These are phyloP conservation scores for Chitala chitala DNA, from an alignment of 2,113 vertebrate species.

Conservation along the genomic window DNA sequence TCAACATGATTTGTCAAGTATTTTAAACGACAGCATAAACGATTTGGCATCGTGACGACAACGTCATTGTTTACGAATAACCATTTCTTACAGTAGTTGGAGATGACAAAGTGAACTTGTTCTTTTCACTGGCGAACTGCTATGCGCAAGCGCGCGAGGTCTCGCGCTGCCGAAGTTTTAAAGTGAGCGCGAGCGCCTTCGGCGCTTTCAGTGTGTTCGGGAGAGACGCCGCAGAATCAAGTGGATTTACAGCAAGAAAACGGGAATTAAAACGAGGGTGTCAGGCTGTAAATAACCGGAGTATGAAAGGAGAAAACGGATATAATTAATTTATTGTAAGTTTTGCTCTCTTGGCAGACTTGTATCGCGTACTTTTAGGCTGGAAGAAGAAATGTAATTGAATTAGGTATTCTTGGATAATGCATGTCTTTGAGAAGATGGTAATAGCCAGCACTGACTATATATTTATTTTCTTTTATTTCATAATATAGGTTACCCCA, in stretches of 20 bases:
- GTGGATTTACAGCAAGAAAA: background rate
- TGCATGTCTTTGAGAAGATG: background rate
- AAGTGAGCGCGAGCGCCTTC: background rate
- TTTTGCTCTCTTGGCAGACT: background rate
- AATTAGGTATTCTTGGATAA: background rate
- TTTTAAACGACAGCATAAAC: too few species aligned
- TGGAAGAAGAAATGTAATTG: background rate
- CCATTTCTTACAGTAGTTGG: background rate
- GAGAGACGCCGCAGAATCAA: background rate
- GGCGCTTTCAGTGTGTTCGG: background rate
- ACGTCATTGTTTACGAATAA: too few species aligned
- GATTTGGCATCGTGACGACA: too few species aligned
- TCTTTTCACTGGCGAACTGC: background rate
- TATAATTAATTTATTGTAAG: constrained; percentile 10
- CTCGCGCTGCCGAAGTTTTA: background rate
- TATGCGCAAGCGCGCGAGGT: constrained; percentile 20
- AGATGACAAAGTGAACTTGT: background rate
- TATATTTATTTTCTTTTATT: too few species aligned
- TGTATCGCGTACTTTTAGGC: background rate
- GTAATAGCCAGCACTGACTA: too few species aligned
- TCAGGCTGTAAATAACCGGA: background rate
- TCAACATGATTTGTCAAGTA: too few species aligned
- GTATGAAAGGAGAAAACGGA: background rate
- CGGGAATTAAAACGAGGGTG: background rate
- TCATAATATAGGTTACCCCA: too few species aligned